Evolutionary conservation across 2,888 invertebrate genomes (phyloP).

Genomic region (Campoletis raptor): DNA sequence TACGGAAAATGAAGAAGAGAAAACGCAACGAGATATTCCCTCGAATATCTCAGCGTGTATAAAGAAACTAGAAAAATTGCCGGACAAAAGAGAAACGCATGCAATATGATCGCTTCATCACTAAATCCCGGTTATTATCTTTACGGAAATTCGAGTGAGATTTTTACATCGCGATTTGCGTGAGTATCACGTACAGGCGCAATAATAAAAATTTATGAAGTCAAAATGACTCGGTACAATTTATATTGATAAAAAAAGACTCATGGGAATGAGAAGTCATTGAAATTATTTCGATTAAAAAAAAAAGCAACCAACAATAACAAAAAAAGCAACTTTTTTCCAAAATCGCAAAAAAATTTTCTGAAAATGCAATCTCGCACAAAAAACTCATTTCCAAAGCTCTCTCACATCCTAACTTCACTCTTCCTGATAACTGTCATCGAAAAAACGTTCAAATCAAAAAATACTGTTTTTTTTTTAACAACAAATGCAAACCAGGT

Average conservation of each 20-base stretch:
- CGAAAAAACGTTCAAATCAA: neutral
- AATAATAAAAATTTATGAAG: neutral
- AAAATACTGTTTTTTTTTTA: neutral
- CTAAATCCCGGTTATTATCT: neutral
- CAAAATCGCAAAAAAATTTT: too few species aligned
- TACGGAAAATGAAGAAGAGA: constrained; percentile 23
- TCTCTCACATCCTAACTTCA: neutral
- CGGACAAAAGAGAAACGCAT: neutral
- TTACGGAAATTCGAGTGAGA: neutral
- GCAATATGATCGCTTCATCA: neutral
- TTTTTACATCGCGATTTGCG: neutral
- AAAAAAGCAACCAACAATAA: too few species aligned
- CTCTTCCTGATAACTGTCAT: neutral
- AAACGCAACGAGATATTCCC: constrained; percentile 7
- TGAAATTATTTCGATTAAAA: neutral
- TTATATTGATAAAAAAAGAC: neutral
- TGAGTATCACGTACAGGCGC: neutral
- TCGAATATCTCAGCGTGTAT: constrained; percentile 45
- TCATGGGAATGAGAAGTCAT: neutral
- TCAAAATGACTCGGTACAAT: neutral
- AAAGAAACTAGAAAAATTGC: neutral
- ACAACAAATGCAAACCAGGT: neutral
- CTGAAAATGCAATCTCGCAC: neutral
- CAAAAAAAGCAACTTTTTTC: too few species aligned
- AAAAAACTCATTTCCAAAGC: neutral